Evolutionary conservation across 2,797 vertebrate genomes (phyloP), one percentile per base, ranked within the genome.

Genomic region (Parotocinclus haroldoi): DNA sequence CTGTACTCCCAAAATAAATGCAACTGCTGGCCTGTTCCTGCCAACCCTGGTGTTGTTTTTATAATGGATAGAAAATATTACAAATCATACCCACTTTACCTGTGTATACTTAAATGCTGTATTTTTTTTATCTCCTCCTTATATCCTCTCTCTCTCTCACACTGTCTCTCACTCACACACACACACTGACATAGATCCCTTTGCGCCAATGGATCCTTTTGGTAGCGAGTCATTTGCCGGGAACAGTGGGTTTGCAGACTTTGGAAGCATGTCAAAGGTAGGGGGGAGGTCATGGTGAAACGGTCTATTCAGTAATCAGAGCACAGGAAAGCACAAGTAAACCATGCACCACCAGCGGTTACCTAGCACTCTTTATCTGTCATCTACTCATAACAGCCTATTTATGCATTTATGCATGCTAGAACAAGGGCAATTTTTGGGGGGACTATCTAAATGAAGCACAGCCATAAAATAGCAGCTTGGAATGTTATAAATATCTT

Each of bases 241-340:
- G 73, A 87, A 87, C 37, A 87, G 91, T 54, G 94, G 94, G 76
- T 99, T 99, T 82, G 95, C 96, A 4, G 95, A 99, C 88, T 99
- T 99, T 83, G 97, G 92, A 87, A 95, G 93, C 69, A 97, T 98
- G 95, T 92, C 94, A 78, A 96, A 97, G 94, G 96, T 98, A 92
- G 88, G 82, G 72, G 9, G 36, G 69, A 74, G 76, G 62, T 58
- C 76, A 78, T 71, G 68, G 73, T 83, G 63, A 84, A 82, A 76
- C 72, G 68, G 38, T 4, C 58, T 38, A 56, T 72, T 62, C 63
- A 71, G 54, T 57, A 57, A 52, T 58, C 58, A 27, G 51, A 63
- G 57, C 58, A 7, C 63, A 72, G 58, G 58, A 56, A 51, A 72
- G 51, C 63, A 49, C 10, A 12, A 38, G 62, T 8, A 45, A 61